A percentile compares a stretch with the other conserved stretches of the same genome.
These are phyloP conservation scores for Sturnus vulgaris DNA, from an alignment of 2,113 vertebrate species.

Conservation along the genomic window DNA sequence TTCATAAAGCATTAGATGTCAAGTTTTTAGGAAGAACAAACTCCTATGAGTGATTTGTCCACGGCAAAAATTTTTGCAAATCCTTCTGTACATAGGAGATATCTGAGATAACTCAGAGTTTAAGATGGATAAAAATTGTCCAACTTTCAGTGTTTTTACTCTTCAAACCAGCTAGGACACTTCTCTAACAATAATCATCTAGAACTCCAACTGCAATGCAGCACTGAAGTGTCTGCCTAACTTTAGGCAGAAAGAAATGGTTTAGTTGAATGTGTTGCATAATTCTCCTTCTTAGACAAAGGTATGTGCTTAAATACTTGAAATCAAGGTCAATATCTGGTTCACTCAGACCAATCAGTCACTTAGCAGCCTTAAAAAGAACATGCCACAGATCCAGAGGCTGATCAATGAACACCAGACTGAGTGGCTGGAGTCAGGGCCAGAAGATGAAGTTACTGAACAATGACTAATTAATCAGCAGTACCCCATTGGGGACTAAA, in stretches of 20 bases:
- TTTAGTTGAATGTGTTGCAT: neutral
- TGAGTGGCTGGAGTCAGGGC: slow-evolving; percentile 10
- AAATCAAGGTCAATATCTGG: neutral
- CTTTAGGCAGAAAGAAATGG: neutral
- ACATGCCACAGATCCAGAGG: neutral
- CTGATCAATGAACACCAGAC: slow-evolving; percentile 28
- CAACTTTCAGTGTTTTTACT: neutral
- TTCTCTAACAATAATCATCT: neutral
- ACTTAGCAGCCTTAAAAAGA: neutral
- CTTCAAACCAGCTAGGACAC: neutral
- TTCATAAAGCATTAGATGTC: neutral
- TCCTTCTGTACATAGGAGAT: neutral
- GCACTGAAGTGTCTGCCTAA: neutral
- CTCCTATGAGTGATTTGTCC: neutral
- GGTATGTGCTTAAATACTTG: neutral
- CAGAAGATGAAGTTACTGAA: slow-evolving; percentile 45
- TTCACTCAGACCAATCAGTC: neutral
- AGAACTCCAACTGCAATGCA: neutral
- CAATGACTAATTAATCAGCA: slow-evolving; percentile 57
- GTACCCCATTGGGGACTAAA: neutral
- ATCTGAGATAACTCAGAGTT: neutral
- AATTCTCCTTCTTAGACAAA: neutral
- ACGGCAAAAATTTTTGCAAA: neutral
- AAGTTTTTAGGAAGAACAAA: neutral
- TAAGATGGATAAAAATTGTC: neutral